Conservation (phyloP, 2,888 invertebrate species). For the Drosophila ustulata region DNA sequence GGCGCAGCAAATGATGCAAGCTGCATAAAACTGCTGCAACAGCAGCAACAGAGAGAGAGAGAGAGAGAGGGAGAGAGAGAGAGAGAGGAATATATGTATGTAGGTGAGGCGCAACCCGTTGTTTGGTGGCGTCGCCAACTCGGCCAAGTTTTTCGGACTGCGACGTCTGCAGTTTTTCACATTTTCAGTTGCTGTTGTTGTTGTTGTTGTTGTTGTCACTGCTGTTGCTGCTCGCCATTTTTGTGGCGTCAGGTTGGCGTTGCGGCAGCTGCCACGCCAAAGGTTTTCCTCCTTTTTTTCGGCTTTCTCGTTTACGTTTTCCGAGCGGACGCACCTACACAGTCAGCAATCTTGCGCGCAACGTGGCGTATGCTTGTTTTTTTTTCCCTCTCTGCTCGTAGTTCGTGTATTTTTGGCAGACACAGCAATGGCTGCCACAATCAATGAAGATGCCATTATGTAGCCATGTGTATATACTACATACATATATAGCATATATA, state of each 20-base stretch:
- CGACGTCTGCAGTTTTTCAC: conserved; percentile 66
- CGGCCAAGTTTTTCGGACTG: conserved; percentile 71
- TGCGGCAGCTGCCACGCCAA: conserved; percentile 58
- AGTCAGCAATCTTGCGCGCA: conserved; percentile 68
- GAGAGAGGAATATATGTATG: background rate
- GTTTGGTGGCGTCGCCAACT: conserved; percentile 61
- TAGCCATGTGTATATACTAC: conserved; percentile 31
- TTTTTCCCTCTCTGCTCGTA: conserved; percentile 7
- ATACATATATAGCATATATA: no score
- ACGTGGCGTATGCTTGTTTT: conserved; percentile 58
- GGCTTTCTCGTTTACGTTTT: conserved; percentile 38
- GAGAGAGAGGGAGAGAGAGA: background rate
- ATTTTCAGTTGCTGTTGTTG: conserved; percentile 7
- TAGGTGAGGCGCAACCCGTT: conserved; percentile 42
- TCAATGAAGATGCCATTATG: conserved; percentile 57
- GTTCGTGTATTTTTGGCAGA: conserved; percentile 55
- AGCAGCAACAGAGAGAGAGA: conserved; percentile 20
- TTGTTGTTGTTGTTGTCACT: background rate
- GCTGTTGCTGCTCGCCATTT: conserved; percentile 13
- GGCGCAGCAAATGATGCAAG: conserved; percentile 53
- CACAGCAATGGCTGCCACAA: conserved; percentile 54
- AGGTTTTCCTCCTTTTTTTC: conserved; percentile 28
- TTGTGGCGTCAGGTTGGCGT: conserved; percentile 75
- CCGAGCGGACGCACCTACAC: conserved; percentile 71
- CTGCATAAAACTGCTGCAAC: conserved; percentile 53